Conservation (phyloP, 2,113 vertebrate species). For the Prunella himalayana region DNA sequence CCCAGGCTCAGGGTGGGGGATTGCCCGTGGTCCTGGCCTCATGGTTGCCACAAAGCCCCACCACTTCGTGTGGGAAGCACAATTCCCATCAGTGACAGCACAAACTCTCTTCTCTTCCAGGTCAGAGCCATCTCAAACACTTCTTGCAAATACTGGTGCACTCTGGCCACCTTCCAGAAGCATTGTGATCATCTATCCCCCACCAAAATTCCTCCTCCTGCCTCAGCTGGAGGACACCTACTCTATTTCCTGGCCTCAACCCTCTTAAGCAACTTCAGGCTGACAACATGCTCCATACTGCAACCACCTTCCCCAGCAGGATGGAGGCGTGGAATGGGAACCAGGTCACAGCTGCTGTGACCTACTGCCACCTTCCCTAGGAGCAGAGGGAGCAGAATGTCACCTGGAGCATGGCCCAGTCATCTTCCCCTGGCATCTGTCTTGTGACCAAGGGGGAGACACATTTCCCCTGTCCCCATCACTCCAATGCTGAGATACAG, state of each 20-base stretch:
- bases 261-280: neutral
- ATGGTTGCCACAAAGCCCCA: fast-evolving
- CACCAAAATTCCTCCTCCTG: neutral
- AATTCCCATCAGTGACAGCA: neutral
- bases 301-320: neutral
- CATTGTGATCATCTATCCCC: neutral
- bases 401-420: neutral
- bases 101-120: neutral
- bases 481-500: neutral
- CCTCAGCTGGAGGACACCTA: neutral
- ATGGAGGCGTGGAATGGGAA: neutral
- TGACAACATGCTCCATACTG: neutral
- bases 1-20: neutral
- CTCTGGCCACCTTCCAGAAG: neutral
- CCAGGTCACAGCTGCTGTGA: neutral
- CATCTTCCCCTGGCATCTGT: neutral
- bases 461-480: neutral
- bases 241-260: neutral
- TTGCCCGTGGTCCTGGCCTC: fast-evolving
- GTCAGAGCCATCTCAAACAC: neutral
- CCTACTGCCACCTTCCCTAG: neutral
- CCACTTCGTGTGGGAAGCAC: neutral
- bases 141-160: neutral
- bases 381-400: neutral
- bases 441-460: neutral